Conservation (phyloP, 2,888 invertebrate genomes). For the Meta bourneti region DNA sequence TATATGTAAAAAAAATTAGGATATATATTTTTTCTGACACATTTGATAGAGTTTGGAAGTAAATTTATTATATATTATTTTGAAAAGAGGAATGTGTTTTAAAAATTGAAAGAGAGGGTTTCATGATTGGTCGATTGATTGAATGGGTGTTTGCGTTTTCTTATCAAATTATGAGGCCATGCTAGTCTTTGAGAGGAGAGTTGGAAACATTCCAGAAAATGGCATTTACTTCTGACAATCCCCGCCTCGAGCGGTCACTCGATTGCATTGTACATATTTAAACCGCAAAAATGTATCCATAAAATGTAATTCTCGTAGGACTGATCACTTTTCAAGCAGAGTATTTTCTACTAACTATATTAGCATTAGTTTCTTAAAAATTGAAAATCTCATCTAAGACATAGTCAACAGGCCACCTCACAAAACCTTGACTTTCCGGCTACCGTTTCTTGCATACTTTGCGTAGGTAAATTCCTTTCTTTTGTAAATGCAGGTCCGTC, state of each 20-base stretch:
- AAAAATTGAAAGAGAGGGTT: neutral
- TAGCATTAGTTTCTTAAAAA: too few species aligned
- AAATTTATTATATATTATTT: conserved; percentile 41
- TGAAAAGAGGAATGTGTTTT: neutral
- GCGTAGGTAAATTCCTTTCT: too few species aligned
- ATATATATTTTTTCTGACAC: conserved; percentile 27
- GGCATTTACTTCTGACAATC: conserved; percentile 31
- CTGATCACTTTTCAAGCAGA: too few species aligned
- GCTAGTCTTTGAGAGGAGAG: conserved; percentile 59
- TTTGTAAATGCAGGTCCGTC: neutral
- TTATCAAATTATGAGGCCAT: conserved; percentile 53
- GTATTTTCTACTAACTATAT: too few species aligned
- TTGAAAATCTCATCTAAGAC: too few species aligned
- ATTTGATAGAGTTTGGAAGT: conserved; percentile 57
- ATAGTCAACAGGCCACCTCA: too few species aligned
- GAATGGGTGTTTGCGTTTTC: conserved; percentile 40
- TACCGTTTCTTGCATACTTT: too few species aligned
- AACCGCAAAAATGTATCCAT: neutral
- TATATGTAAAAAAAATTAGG: conserved; percentile 44
- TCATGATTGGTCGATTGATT: neutral
- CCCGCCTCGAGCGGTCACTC: neutral
- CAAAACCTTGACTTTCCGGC: too few species aligned
- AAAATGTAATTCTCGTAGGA: neutral
- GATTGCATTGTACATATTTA: neutral
- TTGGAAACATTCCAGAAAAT: conserved; percentile 56